Evolutionary conservation across 2,888 invertebrate species (phyloP), one percentile per base, ranked within the genome.

Genomic region (Ectobius pallidus): DNA sequence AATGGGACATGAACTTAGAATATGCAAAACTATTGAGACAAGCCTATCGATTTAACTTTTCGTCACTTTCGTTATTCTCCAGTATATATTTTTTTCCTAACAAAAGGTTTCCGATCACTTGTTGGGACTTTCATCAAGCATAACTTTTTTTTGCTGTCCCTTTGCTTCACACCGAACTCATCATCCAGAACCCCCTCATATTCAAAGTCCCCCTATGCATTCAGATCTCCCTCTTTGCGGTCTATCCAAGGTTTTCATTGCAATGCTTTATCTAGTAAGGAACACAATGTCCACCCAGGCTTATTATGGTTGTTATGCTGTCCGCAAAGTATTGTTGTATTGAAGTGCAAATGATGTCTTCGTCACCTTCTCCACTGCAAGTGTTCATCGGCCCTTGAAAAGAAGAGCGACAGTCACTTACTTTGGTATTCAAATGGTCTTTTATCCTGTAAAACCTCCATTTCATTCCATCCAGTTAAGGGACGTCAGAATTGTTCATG

Each of bases 331-430:
- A 58, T 58, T 34, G 30, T 16, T 14, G 32, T 6, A 58, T 58
- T 58, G 16, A 58, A 58, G 58, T 58, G 58, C 58, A 58, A 58
- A 58, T 55, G 55, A 27, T 22, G 55, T 14, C 27, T 52, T 20
- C 7, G 4, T 9, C 52, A 52, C 14, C 52, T 22, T 25, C 25
- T 25, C 14, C 22, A 52, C 7, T 1, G 22, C 11, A 1, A 7
- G 7, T 16, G 22, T n/a, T n/a, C n/a, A n/a, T n/a, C n/a, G n/a
- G n/a, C n/a, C n/a, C n/a, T n/a, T n/a, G n/a, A n/a, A n/a, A n/a
- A n/a, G n/a, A n/a, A n/a, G n/a, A n/a, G n/a, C n/a, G n/a, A n/a
- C n/a, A n/a, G n/a, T n/a, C n/a, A n/a, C n/a, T n/a, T n/a, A n/a
- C n/a, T n/a, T n/a, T n/a, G n/a, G n/a, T n/a, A n/a, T n/a, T n/a